Evolutionary conservation across 2,888 invertebrate genomes (phyloP).

Genomic region (Hipparchia semele): DNA sequence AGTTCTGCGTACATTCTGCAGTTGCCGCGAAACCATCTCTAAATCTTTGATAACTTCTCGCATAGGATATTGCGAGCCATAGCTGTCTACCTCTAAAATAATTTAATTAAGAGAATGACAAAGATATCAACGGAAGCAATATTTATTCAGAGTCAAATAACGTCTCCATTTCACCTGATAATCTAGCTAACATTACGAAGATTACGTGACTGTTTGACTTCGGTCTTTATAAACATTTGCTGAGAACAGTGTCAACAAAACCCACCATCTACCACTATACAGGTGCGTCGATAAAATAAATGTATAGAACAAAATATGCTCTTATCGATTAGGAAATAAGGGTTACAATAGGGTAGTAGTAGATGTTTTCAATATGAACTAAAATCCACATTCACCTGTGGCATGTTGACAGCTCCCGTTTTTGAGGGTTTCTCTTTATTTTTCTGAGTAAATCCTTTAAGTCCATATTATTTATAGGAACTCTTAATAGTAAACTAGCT

Average conservation of each 20-base stretch:
- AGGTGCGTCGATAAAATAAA: slow-evolving; percentile 38
- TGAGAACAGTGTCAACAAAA: slow-evolving; percentile 62
- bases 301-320: slow-evolving; percentile 15
- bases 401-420: slow-evolving; percentile 68
- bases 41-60: too few species aligned
- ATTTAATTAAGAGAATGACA: not conserved
- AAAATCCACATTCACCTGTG: slow-evolving; percentile 45
- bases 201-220: slow-evolving; percentile 63
- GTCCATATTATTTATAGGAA: slow-evolving; percentile 8
- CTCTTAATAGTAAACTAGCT: not conserved
- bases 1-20: too few species aligned
- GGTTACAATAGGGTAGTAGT: slow-evolving; percentile 36
- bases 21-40: too few species aligned
- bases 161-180: slow-evolving; percentile 57
- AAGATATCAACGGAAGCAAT: slow-evolving; percentile 17
- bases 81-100: not conserved
- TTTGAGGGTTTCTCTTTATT: slow-evolving; percentile 62
- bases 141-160: slow-evolving; percentile 36
- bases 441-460: slow-evolving; percentile 47
- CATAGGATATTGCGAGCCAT: too few species aligned
- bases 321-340: slow-evolving; percentile 33
- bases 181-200: slow-evolving; percentile 59
- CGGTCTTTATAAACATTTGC: slow-evolving; percentile 69
- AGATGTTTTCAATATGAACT: slow-evolving; percentile 34
- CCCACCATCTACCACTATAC: slow-evolving; percentile 49